Evolutionary conservation across 2,888 invertebrate species (phyloP).

Genomic region (Nomada fabriciana): DNA sequence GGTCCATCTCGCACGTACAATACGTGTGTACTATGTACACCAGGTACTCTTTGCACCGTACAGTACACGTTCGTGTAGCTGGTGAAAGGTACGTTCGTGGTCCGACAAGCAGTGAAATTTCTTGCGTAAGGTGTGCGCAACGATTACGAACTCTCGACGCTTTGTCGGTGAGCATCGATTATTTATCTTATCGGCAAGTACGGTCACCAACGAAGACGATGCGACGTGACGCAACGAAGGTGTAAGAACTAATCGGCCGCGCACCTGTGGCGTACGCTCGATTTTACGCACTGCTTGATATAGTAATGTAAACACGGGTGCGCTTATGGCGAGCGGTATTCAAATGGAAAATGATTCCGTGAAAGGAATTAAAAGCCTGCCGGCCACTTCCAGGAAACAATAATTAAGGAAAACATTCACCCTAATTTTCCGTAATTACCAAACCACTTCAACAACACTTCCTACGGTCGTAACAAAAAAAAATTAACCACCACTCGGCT

Average conservation of each 20-base stretch:
- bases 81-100: conserved; percentile 45
- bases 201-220: conserved; percentile 7
- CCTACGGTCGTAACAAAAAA: background rate
- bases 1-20: too few species aligned
- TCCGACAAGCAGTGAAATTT: conserved; percentile 46
- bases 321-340: too few species aligned
- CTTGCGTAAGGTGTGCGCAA: conserved; percentile 37
- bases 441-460: background rate
- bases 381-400: background rate
- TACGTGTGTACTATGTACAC: too few species aligned
- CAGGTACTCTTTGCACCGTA: too few species aligned
- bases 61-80: background rate
- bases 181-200: conserved; percentile 55
- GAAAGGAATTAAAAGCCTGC: background rate
- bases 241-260: conserved; percentile 18
- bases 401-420: background rate
- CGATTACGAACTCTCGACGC: conserved; percentile 19
- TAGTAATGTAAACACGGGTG: too few species aligned
- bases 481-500: conserved; percentile 11
- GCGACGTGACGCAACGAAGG: conserved; percentile 28
- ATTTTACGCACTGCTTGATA: background rate
- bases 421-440: background rate
- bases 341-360: background rate
- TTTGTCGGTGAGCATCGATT: conserved; percentile 30
- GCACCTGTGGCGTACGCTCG: conserved; percentile 13